These are phyloP conservation scores for Camponotus pennsylvanicus DNA, from an alignment of 1,140 invertebrate species.

Conservation along the genomic window DNA sequence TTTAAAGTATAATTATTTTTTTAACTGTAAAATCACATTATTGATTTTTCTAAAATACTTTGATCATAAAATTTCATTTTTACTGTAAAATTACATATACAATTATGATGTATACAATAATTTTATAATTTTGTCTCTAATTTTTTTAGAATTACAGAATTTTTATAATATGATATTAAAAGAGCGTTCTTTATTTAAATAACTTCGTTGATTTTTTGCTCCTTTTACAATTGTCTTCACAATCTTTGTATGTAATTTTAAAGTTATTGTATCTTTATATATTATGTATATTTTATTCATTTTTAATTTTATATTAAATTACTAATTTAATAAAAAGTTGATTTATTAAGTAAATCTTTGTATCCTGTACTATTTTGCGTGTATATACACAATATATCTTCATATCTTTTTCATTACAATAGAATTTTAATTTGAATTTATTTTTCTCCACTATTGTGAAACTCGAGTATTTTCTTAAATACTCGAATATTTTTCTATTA, in stretches of 20 bases:
- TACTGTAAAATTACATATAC: not conserved
- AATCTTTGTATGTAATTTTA: conserved; percentile 5
- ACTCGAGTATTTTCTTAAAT: conserved; percentile 22
- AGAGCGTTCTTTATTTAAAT: conserved; percentile 22
- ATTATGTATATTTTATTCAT: not conserved
- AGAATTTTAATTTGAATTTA: conserved; percentile 42
- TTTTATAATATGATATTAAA: not conserved
- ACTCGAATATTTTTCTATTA: conserved; percentile 35
- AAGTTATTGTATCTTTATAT: conserved; percentile 8
- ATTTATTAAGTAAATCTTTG: conserved; percentile 40
- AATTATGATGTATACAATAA: not conserved
- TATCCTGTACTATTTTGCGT: not conserved
- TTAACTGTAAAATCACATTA: conserved; percentile 7
- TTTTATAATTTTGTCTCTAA: not conserved
- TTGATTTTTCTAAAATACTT: not conserved
- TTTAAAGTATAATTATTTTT: not conserved
- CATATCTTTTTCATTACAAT: conserved; percentile 18
- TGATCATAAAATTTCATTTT: not conserved
- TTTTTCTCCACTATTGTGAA: conserved; percentile 6
- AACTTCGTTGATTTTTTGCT: conserved; percentile 25
- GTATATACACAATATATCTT: conserved; percentile 38
- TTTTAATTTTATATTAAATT: no score
- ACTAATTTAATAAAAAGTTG: no score
- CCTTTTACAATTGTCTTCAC: conserved; percentile 43
- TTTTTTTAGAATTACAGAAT: not conserved